These are phyloP conservation scores for Psittacula derbiana DNA, from an alignment of 2,797 vertebrate species.

Conservation along the genomic window DNA sequence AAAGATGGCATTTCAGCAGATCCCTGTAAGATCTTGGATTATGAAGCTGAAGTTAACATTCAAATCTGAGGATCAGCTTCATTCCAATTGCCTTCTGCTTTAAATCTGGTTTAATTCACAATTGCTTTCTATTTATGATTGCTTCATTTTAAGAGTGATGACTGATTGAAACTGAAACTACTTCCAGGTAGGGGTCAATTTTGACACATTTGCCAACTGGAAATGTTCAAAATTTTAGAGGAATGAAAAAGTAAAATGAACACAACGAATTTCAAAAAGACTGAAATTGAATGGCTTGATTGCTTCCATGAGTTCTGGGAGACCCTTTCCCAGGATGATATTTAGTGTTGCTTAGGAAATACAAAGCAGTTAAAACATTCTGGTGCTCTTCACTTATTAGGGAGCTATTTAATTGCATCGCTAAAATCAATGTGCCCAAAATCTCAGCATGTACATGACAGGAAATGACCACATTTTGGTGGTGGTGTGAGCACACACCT, in stretches of 20 bases:
- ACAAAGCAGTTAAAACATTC: neutral
- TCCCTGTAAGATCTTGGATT: neutral
- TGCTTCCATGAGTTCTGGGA: neutral
- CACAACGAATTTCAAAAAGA: neutral
- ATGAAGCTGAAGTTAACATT: neutral
- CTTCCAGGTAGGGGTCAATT: neutral
- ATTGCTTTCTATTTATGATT: neutral
- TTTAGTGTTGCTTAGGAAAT: neutral
- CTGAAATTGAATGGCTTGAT: neutral
- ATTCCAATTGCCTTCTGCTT: neutral
- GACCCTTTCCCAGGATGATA: neutral
- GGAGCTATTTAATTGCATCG: neutral
- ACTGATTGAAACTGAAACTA: neutral
- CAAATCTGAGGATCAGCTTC: neutral
- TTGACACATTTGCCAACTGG: neutral
- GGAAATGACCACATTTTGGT: neutral
- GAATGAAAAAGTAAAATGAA: neutral
- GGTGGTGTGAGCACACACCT: neutral
- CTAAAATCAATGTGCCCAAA: neutral
- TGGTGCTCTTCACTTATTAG: neutral
- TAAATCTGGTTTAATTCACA: neutral
- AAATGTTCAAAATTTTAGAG: neutral
- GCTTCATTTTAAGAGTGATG: neutral
- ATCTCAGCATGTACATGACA: neutral
- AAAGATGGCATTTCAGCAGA: neutral